phyloP scores from a whole-genome alignment of 2,113 vertebrate species.

The Chaetodon trifascialis region DNA sequence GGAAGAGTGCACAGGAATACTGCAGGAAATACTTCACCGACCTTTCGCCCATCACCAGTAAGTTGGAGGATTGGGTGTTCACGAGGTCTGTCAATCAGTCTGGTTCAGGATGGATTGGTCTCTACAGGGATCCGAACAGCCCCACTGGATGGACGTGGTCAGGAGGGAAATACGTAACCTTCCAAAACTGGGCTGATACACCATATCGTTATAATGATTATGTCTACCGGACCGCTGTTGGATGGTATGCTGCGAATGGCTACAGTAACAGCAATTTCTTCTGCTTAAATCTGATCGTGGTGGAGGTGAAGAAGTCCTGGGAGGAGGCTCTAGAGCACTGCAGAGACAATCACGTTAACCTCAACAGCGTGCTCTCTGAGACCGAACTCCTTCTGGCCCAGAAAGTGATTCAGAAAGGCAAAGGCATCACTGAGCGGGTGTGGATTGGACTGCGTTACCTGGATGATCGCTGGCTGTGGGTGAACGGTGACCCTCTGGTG shows the following conservation, averaged over 20 bases:
- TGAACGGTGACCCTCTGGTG: conserved; percentile 4
- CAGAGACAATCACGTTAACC: neutral
- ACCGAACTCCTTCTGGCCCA: neutral
- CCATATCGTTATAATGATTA: rapidly evolving
- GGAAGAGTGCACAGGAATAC: no score
- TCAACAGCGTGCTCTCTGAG: conserved; percentile 43
- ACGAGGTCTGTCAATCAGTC: neutral
- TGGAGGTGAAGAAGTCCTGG: neutral
- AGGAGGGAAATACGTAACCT: neutral
- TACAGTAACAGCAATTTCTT: no score
- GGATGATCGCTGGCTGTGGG: conserved; percentile 51
- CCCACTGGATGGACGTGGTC: conserved; percentile 31
- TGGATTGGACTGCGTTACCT: conserved; percentile 62
- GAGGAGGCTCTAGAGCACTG: conserved; percentile 56
- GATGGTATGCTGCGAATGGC: no score
- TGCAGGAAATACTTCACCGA: neutral
- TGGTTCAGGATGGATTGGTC: conserved; percentile 44
- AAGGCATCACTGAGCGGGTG: neutral
- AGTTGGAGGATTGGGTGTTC: neutral
- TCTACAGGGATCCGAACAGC: neutral
- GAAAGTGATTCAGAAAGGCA: rapidly evolving
- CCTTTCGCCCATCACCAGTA: neutral
- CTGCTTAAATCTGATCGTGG: no score
- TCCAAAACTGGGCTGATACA: rapidly evolving
- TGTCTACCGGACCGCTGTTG: no score